phyloP scores from a whole-genome alignment of 2,797 vertebrate genomes.

The Otolemur crassicaudatus region DNA sequence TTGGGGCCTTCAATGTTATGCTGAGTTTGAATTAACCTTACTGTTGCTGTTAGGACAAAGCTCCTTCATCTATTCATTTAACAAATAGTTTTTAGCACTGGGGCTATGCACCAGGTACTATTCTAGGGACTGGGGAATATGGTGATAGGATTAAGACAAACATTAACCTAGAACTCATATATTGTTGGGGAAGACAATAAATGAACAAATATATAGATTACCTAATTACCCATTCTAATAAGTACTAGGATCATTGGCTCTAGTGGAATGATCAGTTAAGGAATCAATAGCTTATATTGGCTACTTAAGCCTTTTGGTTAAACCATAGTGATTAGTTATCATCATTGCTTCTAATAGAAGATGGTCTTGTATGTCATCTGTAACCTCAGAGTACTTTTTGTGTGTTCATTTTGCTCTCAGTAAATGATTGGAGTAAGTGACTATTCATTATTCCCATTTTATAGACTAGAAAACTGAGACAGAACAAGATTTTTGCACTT shows the following conservation, averaged over 20 bases:
- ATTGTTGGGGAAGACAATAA: not conserved
- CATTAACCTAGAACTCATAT: constrained; percentile 37
- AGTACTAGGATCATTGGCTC: not conserved
- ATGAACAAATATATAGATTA: not conserved
- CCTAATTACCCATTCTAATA: constrained; percentile 7
- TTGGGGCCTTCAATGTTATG: constrained; percentile 17
- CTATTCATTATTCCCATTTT: constrained; percentile 36
- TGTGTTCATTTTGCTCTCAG: not conserved
- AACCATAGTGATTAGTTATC: not conserved
- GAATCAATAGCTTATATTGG: not conserved
- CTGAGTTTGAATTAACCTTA: constrained; percentile 47
- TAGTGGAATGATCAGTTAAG: not conserved
- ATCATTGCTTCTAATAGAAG: constrained; percentile 31
- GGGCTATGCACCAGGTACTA: not conserved
- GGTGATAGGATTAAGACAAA: not conserved
- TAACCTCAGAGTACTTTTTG: constrained; percentile 20
- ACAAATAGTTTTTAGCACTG: not conserved
- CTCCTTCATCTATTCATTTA: constrained; percentile 7
- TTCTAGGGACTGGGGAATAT: not conserved
- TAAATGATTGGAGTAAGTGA: constrained; percentile 7
- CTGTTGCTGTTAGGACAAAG: not conserved
- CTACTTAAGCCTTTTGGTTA: constrained; percentile 4
- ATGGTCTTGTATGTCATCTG: not conserved
- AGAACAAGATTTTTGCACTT: not conserved
- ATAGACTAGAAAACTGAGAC: constrained; percentile 34